These are phyloP conservation scores for Otolemur crassicaudatus DNA, from an alignment of 2,797 vertebrate genomes.

Conservation along the genomic window DNA sequence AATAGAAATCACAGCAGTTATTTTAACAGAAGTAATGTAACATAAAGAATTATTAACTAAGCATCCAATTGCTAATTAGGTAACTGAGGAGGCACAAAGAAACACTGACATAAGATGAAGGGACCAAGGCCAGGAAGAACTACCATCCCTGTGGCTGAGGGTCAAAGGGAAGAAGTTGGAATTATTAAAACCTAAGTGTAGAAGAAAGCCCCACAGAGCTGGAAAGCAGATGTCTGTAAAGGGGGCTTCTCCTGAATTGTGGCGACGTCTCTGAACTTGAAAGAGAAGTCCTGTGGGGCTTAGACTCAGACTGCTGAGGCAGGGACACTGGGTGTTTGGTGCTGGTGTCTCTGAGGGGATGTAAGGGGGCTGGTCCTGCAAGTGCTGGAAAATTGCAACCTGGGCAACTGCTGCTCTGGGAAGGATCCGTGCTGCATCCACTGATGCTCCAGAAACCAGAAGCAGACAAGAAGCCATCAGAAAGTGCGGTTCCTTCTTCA, in stretches of 20 bases:
- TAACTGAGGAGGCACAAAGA: conserved; percentile 24
- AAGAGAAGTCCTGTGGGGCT: background rate
- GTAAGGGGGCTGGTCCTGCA: background rate
- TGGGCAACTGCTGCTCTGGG: background rate
- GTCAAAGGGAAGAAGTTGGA: background rate
- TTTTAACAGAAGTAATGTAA: background rate
- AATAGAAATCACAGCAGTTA: background rate
- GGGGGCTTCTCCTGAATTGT: background rate
- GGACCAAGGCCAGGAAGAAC: background rate
- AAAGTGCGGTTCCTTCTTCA: background rate
- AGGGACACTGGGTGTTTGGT: background rate
- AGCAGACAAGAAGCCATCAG: background rate
- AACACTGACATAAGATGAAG: conserved; percentile 23
- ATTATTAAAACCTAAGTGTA: conserved; percentile 33
- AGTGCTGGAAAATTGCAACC: background rate
- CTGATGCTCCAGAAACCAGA: background rate
- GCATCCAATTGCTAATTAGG: background rate
- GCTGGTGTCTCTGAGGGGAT: background rate
- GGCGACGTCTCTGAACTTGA: background rate
- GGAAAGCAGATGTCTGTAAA: background rate
- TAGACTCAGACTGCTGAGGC: background rate
- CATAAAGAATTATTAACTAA: conserved; percentile 18
- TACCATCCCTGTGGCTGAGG: background rate
- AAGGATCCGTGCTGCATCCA: background rate
- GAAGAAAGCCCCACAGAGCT: background rate